Base-by-base conservation (phyloP, 1,140 invertebrate species). In the Subanguina moxae region DNA sequence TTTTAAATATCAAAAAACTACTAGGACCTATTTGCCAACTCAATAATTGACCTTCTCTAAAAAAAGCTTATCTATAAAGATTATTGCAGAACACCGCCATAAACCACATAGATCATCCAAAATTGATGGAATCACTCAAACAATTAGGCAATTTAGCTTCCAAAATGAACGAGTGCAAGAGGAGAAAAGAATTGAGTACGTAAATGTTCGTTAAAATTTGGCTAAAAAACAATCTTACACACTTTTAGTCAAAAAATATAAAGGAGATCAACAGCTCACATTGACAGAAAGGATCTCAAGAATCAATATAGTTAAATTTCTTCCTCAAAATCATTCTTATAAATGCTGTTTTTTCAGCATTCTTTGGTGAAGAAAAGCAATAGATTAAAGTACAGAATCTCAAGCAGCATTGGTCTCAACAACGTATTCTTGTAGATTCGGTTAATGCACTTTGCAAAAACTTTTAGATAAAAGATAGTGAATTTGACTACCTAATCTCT, bases 131-230 rank as follows among this genome's bases (percentile, higher is more conserved):
- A 65, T 73, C 77, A 7, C 56, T 75, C 15, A 70, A 76, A 62
- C 78, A 80, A 56, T 72, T 79, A 68, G 73, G 68, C 7, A 67
- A 67, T 52, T 57, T 79, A 45, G 78, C 70, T 1, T 64, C 69
- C 21, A 76, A 78, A 61, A 79, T 79, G 77, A 80, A 79, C 57
- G 77, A 79, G 42, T 72, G 64, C 38, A 80, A 78, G 38, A 32
- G 78, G n/a, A 68, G 72, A 62, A 80, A 78, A 62, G 77, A 79
- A 69, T 48, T 79, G 17, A 69, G 77, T 77, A 42, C 61, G 38
- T 13, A 7, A 21, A 3, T 3, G n/a, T 61, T 61, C 3, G 28
- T 30, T 5, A 21, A 61, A 61, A 28, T 45, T 15, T 3, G 46
- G 9, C 1, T 1, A 19, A 17, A 1, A 52, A 30, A 64, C 17